Percentiles rank a stretch among this genome's conserved stretches.
These are phyloP conservation scores for Drosophila paracracens DNA, from an alignment of 2,888 invertebrate genomes.

Conservation along the genomic window DNA sequence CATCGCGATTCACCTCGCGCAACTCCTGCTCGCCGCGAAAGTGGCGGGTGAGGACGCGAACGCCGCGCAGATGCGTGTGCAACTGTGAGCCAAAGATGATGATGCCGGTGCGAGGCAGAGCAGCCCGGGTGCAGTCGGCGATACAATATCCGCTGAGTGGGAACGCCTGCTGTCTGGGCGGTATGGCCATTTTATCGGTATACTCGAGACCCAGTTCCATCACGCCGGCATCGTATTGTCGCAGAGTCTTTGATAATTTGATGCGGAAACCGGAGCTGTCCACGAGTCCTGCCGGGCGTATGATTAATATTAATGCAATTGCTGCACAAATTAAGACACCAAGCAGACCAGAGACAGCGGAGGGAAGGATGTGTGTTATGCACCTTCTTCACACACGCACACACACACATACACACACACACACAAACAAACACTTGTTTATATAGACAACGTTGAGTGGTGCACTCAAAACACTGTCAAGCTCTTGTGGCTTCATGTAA, in stretches of 20 bases:
- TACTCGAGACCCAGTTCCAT: slow-evolving; percentile 99
- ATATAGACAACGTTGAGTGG: slow-evolving; percentile 37
- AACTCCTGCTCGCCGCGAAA: slow-evolving; percentile 93
- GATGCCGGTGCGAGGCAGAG: slow-evolving; percentile 93
- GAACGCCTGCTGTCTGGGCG: slow-evolving; percentile 92
- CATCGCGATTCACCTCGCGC: slow-evolving; percentile 93
- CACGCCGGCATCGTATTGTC: slow-evolving; percentile 96
- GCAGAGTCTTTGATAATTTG: slow-evolving; percentile 90
- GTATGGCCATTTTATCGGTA: slow-evolving; percentile 99
- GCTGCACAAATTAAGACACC: slow-evolving; percentile 21
- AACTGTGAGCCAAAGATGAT: slow-evolving; percentile 97
- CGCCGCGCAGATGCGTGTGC: slow-evolving; percentile 97
- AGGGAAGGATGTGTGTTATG: not conserved
- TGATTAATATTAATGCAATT: slow-evolving; percentile 62
- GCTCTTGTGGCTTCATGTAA: slow-evolving; percentile 45
- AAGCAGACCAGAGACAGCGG: not conserved
- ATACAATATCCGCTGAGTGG: slow-evolving; percentile 95
- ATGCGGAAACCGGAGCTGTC: slow-evolving; percentile 96
- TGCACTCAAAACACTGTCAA: slow-evolving; percentile 41
- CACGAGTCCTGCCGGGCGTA: slow-evolving; percentile 87
- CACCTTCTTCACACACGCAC: not conserved
- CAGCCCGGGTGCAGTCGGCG: slow-evolving; percentile 95
- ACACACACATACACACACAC: not conserved
- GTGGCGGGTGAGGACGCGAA: slow-evolving; percentile 93
- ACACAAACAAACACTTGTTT: not conserved